These are phyloP conservation scores for Arctocebus calabarensis DNA, from an alignment of 2,797 vertebrate species.

Conservation along the genomic window DNA sequence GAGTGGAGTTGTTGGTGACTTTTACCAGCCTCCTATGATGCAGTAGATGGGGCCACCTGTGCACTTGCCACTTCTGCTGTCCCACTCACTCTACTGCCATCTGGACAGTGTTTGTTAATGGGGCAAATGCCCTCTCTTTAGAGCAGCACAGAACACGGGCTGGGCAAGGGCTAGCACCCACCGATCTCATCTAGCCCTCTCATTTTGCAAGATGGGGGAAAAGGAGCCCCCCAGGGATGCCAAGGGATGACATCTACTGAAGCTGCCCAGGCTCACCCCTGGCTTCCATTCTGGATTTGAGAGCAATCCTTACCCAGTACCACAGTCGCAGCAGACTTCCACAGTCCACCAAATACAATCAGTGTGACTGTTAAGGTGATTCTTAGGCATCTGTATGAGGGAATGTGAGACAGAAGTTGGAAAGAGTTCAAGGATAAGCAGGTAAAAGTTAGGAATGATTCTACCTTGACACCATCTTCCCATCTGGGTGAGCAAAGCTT, in stretches of 20 bases:
- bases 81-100: not conserved
- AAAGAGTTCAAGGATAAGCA: not conserved
- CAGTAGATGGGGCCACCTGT: not conserved
- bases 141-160: not conserved
- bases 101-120: rapidly evolving
- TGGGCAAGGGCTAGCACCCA: too few relatives aligned
- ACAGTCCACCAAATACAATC: not conserved
- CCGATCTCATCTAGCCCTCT: not conserved
- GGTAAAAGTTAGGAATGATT: not conserved
- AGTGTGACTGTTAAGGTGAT: not conserved
- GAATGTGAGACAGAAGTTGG: not conserved
- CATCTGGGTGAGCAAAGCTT: not conserved
- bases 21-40: not conserved
- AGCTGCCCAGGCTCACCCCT: not conserved
- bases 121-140: not conserved
- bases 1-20: not conserved
- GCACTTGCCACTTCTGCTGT: not conserved
- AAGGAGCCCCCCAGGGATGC: not conserved
- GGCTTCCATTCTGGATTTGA: not conserved
- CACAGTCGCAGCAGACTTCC: too few relatives aligned
- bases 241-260: not conserved
- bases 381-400: not conserved
- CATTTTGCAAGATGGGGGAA: not conserved
- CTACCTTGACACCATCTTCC: not conserved
- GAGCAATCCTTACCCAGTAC: not conserved